Evolutionary conservation across 2,888 invertebrate genomes (phyloP), one percentile per base, ranked within the genome.

Genomic region (Tinea pellionella): DNA sequence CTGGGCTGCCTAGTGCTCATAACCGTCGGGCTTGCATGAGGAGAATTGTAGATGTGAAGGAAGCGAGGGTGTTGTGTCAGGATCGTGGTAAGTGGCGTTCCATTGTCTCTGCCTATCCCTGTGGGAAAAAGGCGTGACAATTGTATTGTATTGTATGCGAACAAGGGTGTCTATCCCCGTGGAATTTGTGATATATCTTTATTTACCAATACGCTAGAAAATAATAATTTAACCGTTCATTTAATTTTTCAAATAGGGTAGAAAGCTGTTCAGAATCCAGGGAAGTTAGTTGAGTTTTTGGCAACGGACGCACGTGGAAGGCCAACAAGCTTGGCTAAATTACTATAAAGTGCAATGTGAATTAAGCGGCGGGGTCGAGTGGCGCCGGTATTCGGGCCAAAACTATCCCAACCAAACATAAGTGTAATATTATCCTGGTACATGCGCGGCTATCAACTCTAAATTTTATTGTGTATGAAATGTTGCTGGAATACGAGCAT

Each of bases 281-380:
- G 47, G 47, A 18, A 32, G 15, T 59, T 59, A 42, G 59, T 59
- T 47, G 15, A 9, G 29, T 59, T 47, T 42, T 59, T 47, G 47
- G 43, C 41, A 59, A 11, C 15, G 12, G 12, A 1, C 13, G 11
- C 30, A 30, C 43, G 59, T 59, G 42, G 70, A 71, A 69, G 68
- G 65, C 71, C 65, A 66, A 67, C 68, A 66, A 65, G 70, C 68
- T 69, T 65, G 65, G 67, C 72, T 72, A 72, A 78, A 77, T 75
- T 75, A 71, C 75, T 71, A 74, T 79, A 79, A 77, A 78, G 69
- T 71, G 72, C 72, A 72, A 72, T 76, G 70, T 66, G 75, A 75
- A 80, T 77, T 78, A 78, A 57, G 57, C 74, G 72, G 68, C 65
- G 67, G 68, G 67, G 66, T 67, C 69, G 65, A 62, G 63, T 68